A percentile compares a stretch with the other conserved stretches of the same genome.
phyloP scores from a whole-genome alignment of 2,797 vertebrate species.

The Clangula hyemalis region DNA sequence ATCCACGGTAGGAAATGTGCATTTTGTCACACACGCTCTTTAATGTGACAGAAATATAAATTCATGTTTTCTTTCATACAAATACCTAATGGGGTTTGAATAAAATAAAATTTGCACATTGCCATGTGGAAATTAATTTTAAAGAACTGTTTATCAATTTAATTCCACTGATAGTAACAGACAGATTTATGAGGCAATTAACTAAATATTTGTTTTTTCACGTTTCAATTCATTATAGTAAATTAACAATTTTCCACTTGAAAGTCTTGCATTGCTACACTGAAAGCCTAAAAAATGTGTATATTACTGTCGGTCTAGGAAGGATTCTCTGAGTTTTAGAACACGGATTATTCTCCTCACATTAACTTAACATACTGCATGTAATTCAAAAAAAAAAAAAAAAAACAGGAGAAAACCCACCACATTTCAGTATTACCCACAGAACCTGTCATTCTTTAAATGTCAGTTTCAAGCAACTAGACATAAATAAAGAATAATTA shows the following conservation, averaged over 20 bases:
- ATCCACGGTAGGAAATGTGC: not conserved
- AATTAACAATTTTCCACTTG: constrained; percentile 77
- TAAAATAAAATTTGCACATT: constrained; percentile 66
- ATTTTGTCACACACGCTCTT: constrained; percentile 12
- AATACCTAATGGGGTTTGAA: constrained; percentile 63
- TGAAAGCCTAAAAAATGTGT: not conserved
- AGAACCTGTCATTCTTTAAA: constrained; percentile 48
- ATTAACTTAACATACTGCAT: not conserved
- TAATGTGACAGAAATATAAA: constrained; percentile 31
- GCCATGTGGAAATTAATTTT: constrained; percentile 73
- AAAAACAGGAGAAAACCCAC: too few relatives aligned
- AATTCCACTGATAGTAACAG: constrained; percentile 70
- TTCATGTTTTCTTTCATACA: constrained; percentile 56
- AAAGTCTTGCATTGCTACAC: constrained; percentile 58
- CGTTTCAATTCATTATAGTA: constrained; percentile 76
- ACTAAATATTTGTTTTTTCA: constrained; percentile 77
- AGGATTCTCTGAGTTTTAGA: constrained; percentile 26
- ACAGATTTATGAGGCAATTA: constrained; percentile 77
- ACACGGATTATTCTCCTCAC: not conserved
- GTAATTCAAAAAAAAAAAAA: not conserved
- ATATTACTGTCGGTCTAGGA: not conserved
- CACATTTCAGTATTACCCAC: not conserved
- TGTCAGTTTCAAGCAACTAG: constrained; percentile 32
- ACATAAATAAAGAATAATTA: constrained; percentile 64
- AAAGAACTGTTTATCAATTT: constrained; percentile 76